These are phyloP conservation scores for Spodoptera picta DNA, from an alignment of 2,888 invertebrate genomes.

Conservation along the genomic window DNA sequence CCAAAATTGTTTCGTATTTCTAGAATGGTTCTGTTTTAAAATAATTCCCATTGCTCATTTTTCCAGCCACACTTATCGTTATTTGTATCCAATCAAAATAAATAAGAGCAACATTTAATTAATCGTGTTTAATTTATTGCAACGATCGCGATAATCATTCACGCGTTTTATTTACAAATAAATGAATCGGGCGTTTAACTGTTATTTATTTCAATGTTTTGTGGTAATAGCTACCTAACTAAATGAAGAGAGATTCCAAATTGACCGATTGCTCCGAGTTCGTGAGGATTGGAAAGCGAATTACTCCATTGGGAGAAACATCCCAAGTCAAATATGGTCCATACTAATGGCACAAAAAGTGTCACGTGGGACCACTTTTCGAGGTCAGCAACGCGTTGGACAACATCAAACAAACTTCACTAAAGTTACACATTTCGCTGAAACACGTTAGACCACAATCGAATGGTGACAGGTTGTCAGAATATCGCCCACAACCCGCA, in stretches of 20 bases:
- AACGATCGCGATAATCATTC: constrained; percentile 6
- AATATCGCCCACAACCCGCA: constrained; percentile 39
- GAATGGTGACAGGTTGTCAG: constrained; percentile 42
- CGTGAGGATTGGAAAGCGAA: background rate
- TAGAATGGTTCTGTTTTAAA: constrained; percentile 18
- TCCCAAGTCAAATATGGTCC: background rate
- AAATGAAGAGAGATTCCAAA: background rate
- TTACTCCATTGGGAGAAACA: background rate
- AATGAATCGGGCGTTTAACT: constrained; percentile 7
- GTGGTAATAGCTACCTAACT: background rate
- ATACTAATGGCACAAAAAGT: background rate
- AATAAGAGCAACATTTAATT: constrained; percentile 21
- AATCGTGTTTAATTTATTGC: constrained; percentile 23
- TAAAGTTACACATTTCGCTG: constrained; percentile 28
- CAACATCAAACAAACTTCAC: constrained; percentile 16
- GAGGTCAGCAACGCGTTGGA: constrained; percentile 7
- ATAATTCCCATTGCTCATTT: constrained; percentile 21
- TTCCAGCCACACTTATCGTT: constrained; percentile 10
- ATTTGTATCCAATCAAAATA: constrained; percentile 32
- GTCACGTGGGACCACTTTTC: background rate
- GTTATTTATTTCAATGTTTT: constrained; percentile 5
- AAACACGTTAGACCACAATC: constrained; percentile 40
- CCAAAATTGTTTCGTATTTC: constrained; percentile 33
- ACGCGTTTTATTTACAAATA: constrained; percentile 19
- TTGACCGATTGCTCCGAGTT: background rate